A percentile compares a stretch with the other conserved stretches of the same genome.
Conservation (phyloP, 2,113 vertebrate species). For the Microcebus jonahi region DNA sequence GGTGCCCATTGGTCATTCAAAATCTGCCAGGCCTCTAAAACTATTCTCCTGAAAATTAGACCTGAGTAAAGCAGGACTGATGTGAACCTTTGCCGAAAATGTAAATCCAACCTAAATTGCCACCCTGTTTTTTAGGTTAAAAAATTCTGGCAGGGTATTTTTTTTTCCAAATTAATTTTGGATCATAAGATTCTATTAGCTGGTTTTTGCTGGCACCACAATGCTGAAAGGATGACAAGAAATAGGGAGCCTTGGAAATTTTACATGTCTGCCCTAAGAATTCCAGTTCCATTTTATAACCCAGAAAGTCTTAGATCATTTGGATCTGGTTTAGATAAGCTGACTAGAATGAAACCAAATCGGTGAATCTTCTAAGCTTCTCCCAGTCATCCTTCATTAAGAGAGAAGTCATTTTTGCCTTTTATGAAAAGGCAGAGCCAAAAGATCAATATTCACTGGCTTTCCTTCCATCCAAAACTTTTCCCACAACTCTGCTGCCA, state of each 20-base stretch:
- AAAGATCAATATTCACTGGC: constrained; percentile 60
- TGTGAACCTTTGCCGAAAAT: constrained; percentile 49
- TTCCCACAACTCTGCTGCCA: constrained; percentile 73
- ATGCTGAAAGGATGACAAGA: constrained; percentile 58
- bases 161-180: constrained; percentile 81
- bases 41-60: not conserved
- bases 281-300: constrained; percentile 61
- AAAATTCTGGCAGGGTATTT: constrained; percentile 59
- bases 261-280: constrained; percentile 50
- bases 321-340: constrained; percentile 73
- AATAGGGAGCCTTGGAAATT: constrained; percentile 66
- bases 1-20: not conserved
- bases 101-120: constrained; percentile 62
- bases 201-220: constrained; percentile 64
- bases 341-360: constrained; percentile 60
- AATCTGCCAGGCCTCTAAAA: not conserved
- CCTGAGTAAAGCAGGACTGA: not conserved
- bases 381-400: constrained; percentile 69
- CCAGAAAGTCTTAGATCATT: constrained; percentile 57
- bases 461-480: constrained; percentile 75
- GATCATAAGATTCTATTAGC: constrained; percentile 75
- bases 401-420: constrained; percentile 54
- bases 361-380: constrained; percentile 56
- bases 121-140: constrained; percentile 69
- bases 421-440: constrained; percentile 57